phyloP scores from a whole-genome alignment of 1,140 invertebrate genomes.

The Drosophila leontia region DNA sequence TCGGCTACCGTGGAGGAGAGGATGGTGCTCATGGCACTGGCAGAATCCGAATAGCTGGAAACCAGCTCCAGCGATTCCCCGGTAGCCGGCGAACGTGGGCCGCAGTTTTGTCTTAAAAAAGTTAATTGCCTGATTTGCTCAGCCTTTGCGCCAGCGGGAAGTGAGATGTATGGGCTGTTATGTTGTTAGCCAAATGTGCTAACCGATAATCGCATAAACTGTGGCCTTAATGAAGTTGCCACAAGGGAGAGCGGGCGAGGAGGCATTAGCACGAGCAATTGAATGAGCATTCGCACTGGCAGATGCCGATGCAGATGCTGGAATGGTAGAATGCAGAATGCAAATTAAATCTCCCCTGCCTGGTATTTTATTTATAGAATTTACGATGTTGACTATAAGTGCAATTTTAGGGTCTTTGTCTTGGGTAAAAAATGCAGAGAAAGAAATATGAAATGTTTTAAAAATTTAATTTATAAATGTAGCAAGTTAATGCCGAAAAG shows the following conservation, averaged over 20 bases:
- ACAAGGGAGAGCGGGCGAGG: not conserved
- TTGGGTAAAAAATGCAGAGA: not conserved
- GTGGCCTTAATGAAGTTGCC: slow-evolving; percentile 46
- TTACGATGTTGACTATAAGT: slow-evolving; percentile 11
- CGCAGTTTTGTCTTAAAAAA: slow-evolving; percentile 52
- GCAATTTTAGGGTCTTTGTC: slow-evolving; percentile 56
- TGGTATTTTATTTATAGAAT: slow-evolving; percentile 44
- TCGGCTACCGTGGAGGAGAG: slow-evolving; percentile 57
- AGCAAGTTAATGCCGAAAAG: not conserved
- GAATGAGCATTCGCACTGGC: slow-evolving; percentile 2
- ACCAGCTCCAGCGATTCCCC: slow-evolving; percentile 31
- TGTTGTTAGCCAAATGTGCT: slow-evolving; percentile 73
- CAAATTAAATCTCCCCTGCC: not conserved
- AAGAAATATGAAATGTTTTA: not conserved
- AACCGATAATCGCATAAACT: slow-evolving; percentile 62
- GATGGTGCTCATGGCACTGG: slow-evolving; percentile 48
- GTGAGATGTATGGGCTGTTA: slow-evolving; percentile 37
- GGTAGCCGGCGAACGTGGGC: slow-evolving; percentile 42
- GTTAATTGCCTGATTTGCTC: slow-evolving; percentile 78
- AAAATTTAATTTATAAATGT: not conserved
- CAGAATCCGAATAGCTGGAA: slow-evolving; percentile 70
- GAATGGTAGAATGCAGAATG: slow-evolving; percentile 2
- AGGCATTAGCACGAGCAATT: not conserved
- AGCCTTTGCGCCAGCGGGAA: slow-evolving; percentile 29
- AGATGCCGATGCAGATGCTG: slow-evolving; percentile 4